Evolutionary conservation across 1,140 invertebrate species (phyloP).

Genomic region (Protaetia brevitarsis): DNA sequence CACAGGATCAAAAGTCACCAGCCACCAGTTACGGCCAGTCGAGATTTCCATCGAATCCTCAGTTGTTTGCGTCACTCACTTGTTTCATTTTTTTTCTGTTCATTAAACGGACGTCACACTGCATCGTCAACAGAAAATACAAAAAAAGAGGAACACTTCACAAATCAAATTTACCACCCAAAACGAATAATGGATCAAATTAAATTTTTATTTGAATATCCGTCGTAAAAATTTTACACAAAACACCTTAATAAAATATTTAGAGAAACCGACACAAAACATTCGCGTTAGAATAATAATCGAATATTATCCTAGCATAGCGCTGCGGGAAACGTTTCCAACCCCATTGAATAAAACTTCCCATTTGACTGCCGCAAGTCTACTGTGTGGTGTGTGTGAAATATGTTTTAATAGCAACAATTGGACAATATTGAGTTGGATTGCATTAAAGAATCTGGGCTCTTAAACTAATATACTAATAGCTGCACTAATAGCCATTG

Average conservation of each 20-base stretch:
- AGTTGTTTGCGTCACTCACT: background rate
- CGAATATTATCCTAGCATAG: background rate
- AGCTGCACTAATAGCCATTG: constrained; percentile 50
- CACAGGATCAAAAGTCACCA: background rate
- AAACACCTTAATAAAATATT: background rate
- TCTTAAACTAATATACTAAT: constrained; percentile 50
- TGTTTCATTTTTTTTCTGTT: background rate
- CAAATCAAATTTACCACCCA: background rate
- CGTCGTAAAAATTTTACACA: no score
- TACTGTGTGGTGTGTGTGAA: constrained; percentile 43
- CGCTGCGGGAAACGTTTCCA: no score
- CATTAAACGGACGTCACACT: background rate
- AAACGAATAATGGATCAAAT: no score
- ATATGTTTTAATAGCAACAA: constrained; percentile 50
- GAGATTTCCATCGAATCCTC: constrained; percentile 1
- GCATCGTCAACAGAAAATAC: background rate
- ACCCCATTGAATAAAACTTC: constrained; percentile 39
- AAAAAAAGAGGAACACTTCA: background rate
- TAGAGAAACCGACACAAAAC: background rate
- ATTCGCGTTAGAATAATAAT: background rate
- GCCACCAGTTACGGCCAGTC: background rate
- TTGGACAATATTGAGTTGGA: constrained; percentile 50
- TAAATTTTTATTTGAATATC: no score
- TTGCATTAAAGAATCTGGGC: constrained; percentile 50
- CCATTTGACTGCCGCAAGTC: constrained; percentile 44